Percentiles rank a stretch among this genome's conserved stretches.
These are phyloP conservation scores for Agriopis leucophaearia DNA, from an alignment of 2,888 invertebrate species.

Conservation along the genomic window DNA sequence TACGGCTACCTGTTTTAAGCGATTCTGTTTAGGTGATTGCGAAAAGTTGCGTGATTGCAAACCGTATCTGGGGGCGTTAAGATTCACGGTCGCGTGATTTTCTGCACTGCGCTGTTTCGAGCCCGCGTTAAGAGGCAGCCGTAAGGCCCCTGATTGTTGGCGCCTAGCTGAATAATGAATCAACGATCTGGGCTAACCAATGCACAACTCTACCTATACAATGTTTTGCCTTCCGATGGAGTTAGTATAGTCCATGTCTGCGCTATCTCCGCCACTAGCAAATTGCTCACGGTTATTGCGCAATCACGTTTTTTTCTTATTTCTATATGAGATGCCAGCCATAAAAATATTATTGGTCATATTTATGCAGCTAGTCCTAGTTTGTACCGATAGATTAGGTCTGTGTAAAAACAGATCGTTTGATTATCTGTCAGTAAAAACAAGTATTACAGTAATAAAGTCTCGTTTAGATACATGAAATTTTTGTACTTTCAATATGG, in stretches of 20 bases:
- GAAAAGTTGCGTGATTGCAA: too few species aligned
- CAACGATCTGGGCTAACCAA: conserved; percentile 73
- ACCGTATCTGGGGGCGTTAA: too few species aligned
- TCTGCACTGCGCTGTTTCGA: too few species aligned
- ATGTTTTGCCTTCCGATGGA: conserved; percentile 17
- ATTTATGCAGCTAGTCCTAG: conserved; percentile 33
- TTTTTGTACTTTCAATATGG: neutral
- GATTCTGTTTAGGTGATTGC: too few species aligned
- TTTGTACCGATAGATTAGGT: conserved; percentile 36
- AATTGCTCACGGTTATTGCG: conserved; percentile 37
- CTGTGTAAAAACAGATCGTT: conserved; percentile 34
- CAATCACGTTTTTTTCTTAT: conserved; percentile 36
- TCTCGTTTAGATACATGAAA: conserved; percentile 1
- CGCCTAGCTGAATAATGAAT: conserved; percentile 76
- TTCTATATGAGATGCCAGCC: conserved; percentile 26
- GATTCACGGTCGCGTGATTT: too few species aligned
- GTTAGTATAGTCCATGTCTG: neutral
- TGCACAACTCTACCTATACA: conserved; percentile 51
- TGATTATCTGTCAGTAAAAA: conserved; percentile 23
- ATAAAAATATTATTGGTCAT: conserved; percentile 42
- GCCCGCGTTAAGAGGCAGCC: too few species aligned
- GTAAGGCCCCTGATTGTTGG: conserved; percentile 64
- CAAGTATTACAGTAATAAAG: conserved; percentile 8
- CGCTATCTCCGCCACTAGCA: conserved; percentile 22
- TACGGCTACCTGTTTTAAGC: too few species aligned